These are phyloP conservation scores for Limnodromus scolopaceus DNA, from an alignment of 2,797 vertebrate species.

Conservation along the genomic window DNA sequence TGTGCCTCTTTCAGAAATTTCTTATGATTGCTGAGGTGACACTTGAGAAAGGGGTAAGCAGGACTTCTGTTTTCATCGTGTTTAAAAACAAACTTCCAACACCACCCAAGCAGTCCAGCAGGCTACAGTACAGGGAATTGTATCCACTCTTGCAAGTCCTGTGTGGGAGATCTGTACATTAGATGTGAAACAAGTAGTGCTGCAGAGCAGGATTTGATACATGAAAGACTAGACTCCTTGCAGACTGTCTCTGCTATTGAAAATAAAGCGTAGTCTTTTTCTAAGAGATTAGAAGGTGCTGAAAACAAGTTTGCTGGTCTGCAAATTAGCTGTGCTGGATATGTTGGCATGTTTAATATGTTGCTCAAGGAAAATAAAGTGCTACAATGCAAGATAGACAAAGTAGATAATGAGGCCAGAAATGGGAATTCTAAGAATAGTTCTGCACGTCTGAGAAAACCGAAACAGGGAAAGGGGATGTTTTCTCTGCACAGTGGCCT, in stretches of 20 bases:
- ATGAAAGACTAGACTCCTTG: neutral
- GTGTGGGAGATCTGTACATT: neutral
- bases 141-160: neutral
- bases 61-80: neutral
- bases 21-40: constrained; percentile 5
- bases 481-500: neutral
- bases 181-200: neutral
- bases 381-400: constrained; percentile 57
- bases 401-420: constrained; percentile 43
- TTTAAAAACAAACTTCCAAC: constrained; percentile 30
- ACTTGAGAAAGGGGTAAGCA: neutral
- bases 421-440: constrained; percentile 45
- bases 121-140: neutral
- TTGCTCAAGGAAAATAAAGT: constrained; percentile 62
- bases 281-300: constrained; percentile 60
- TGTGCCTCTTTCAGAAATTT: neutral
- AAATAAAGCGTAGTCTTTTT: constrained; percentile 21
- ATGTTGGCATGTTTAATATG: constrained; percentile 57
- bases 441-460: neutral
- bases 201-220: neutral
- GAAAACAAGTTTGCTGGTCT: constrained; percentile 61
- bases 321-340: constrained; percentile 63
- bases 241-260: constrained; percentile 25
- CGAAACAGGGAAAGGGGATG: neutral
- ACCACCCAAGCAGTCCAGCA: neutral